phyloP scores from a whole-genome alignment of 1,140 invertebrate genomes.

The Sipha flava region DNA sequence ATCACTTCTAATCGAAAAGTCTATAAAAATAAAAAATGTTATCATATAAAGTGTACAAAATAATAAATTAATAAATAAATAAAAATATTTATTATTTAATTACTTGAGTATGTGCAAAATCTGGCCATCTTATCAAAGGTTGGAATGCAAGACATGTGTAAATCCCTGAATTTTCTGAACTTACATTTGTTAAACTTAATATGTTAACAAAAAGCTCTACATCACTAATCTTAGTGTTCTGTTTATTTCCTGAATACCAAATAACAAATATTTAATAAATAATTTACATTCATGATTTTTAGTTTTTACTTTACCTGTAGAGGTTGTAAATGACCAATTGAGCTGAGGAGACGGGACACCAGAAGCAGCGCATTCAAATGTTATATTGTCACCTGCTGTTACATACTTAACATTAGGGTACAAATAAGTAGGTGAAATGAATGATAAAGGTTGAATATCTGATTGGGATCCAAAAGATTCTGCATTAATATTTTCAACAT shows the following conservation, averaged over 20 bases:
- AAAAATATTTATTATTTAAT: background rate
- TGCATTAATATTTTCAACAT: background rate
- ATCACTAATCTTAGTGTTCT: background rate
- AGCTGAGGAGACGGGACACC: slow-evolving; percentile 32
- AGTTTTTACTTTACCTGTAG: slow-evolving; percentile 22
- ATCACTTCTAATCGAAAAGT: slow-evolving; percentile 44
- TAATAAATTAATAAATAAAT: background rate
- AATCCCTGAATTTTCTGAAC: slow-evolving; percentile 29
- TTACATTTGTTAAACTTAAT: background rate
- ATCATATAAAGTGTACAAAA: background rate
- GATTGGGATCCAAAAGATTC: background rate
- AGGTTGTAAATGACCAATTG: slow-evolving; percentile 33
- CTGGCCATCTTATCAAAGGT: background rate
- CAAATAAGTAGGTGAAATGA: background rate
- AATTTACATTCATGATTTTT: background rate
- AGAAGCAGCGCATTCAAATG: slow-evolving; percentile 34
- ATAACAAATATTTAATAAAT: background rate
- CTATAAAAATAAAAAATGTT: slow-evolving; percentile 40
- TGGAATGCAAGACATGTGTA: slow-evolving; percentile 36
- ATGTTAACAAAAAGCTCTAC: background rate
- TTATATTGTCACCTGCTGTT: slow-evolving; percentile 7
- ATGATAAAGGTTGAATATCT: background rate
- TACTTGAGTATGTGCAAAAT: background rate
- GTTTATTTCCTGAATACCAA: slow-evolving; percentile 4
- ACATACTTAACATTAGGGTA: background rate